Conservation (phyloP, 1,140 invertebrate species). For the Drosophila jambulina region DNA sequence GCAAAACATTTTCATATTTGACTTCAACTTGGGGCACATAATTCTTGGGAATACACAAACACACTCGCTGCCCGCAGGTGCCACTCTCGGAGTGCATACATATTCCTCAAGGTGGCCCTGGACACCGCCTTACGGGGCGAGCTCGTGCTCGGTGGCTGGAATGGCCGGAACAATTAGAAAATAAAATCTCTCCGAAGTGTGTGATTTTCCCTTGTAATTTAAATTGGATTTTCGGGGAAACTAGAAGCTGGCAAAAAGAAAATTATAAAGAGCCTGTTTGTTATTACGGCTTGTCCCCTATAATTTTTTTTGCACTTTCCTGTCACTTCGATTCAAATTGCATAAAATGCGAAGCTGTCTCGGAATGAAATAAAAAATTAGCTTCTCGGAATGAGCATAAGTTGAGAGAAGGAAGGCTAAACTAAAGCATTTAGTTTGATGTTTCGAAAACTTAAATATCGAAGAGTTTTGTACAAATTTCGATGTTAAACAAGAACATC, state of each 20-base stretch:
- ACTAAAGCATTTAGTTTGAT: too few species aligned
- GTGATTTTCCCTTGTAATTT: neutral
- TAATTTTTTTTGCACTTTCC: neutral
- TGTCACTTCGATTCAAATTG: neutral
- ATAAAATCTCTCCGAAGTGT: neutral
- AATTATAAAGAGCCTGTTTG: neutral
- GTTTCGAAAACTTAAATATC: too few species aligned
- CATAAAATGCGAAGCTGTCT: neutral
- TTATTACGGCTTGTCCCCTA: neutral
- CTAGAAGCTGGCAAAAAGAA: neutral
- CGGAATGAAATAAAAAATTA: neutral
- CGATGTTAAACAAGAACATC: too few species aligned
- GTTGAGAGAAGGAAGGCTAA: too few species aligned
- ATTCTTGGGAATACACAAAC: conserved; percentile 28
- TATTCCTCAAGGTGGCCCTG: neutral
- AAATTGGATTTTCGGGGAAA: neutral
- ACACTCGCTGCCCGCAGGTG: conserved; percentile 29
- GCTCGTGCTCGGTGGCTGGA: neutral
- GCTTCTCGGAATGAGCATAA: neutral
- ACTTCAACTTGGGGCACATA: conserved; percentile 55
- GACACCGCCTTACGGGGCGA: neutral
- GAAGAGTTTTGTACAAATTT: too few species aligned
- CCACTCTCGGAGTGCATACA: neutral
- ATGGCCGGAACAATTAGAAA: neutral
- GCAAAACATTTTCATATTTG: conserved; percentile 65